phyloP scores from a whole-genome alignment of 2,797 vertebrate species.

The Emys orbicularis region DNA sequence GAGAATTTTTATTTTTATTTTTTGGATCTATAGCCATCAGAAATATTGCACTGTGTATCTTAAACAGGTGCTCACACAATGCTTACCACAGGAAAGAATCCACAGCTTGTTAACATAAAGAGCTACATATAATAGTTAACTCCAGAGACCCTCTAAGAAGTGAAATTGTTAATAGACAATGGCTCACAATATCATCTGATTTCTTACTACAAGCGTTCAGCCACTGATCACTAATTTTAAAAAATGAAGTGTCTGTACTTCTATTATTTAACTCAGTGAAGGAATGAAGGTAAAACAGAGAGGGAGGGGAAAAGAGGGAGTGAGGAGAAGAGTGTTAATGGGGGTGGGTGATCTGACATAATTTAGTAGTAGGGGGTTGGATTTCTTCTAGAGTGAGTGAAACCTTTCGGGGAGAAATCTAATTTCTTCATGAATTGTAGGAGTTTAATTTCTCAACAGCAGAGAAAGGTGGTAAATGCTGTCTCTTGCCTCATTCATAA shows the following conservation, averaged over 20 bases:
- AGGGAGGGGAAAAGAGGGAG: background rate
- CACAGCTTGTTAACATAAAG: constrained; percentile 33
- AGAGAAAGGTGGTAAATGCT: constrained; percentile 55
- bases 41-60: background rate
- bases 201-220: background rate
- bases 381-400: constrained; percentile 53
- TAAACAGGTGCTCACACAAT: background rate
- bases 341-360: background rate
- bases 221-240: constrained; percentile 13
- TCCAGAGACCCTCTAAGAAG: background rate
- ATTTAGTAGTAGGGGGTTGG: constrained; percentile 27
- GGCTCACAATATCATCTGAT: constrained; percentile 6
- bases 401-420: constrained; percentile 60
- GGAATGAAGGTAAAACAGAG: background rate
- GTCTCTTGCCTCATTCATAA: constrained; percentile 47
- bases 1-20: background rate
- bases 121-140: background rate
- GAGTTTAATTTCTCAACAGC: constrained; percentile 69
- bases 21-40: background rate
- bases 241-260: background rate
- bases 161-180: background rate
- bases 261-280: background rate
- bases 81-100: constrained; percentile 7
- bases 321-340: background rate
- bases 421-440: constrained; percentile 50